Conservation (phyloP, 2,113 vertebrate species). For the Onychorhynchus coronatus region DNA sequence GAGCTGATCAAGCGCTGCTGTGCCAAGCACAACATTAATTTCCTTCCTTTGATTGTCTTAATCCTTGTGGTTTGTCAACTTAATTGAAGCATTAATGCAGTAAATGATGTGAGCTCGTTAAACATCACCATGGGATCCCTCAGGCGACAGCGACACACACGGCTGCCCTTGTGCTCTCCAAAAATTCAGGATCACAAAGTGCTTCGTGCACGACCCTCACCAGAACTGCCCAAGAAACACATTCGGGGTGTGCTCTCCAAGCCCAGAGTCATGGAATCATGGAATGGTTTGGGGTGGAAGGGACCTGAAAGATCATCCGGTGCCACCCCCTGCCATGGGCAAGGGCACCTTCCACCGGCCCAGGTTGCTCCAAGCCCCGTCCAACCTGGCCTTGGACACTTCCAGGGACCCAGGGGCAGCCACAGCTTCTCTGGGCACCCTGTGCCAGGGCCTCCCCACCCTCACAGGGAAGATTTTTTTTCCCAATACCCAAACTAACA, state of each 20-base stretch:
- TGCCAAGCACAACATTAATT: not conserved
- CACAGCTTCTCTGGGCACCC: not conserved
- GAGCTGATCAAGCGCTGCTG: not conserved
- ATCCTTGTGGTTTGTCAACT: conserved; percentile 32
- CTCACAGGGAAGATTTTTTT: not conserved
- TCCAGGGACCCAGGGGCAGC: not conserved
- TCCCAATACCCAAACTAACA: not conserved
- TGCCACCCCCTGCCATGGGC: not conserved
- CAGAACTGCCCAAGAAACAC: not conserved
- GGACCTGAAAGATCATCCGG: not conserved
- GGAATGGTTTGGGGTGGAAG: not conserved
- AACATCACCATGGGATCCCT: not conserved
- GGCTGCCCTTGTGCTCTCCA: not conserved
- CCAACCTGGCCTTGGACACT: not conserved
- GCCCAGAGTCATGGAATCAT: not conserved
- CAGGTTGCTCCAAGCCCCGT: not conserved
- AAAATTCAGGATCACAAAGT: not conserved
- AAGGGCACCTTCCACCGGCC: not conserved
- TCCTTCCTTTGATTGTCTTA: not conserved
- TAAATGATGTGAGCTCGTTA: not conserved
- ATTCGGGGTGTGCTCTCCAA: not conserved
- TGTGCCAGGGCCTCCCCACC: not conserved
- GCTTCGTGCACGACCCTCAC: accelerated
- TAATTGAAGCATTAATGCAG: not conserved
- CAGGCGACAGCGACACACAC: not conserved